These are phyloP conservation scores for Drosophila dives DNA, from an alignment of 2,888 invertebrate species.

Conservation along the genomic window DNA sequence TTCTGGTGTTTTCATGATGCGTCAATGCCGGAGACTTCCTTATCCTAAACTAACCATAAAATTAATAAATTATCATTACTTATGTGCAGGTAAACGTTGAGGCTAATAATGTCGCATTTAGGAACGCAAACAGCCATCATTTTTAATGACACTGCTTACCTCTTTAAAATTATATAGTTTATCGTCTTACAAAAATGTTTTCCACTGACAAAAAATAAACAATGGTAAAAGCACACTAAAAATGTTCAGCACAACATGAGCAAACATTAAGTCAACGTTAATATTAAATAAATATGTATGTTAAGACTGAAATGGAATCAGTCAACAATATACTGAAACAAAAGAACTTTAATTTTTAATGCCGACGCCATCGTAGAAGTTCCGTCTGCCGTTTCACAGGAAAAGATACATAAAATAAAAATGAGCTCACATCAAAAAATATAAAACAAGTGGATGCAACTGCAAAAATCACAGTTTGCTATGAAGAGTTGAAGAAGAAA, in stretches of 20 bases:
- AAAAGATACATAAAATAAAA: slow-evolving; percentile 69
- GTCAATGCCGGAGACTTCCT: slow-evolving; percentile 28
- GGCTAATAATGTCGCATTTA: slow-evolving; percentile 23
- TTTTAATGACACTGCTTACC: slow-evolving; percentile 29
- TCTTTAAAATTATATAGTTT: slow-evolving; percentile 38
- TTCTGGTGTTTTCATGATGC: slow-evolving; percentile 57
- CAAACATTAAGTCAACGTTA: slow-evolving; percentile 54
- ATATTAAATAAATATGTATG: slow-evolving; percentile 37
- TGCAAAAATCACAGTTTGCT: slow-evolving; percentile 32
- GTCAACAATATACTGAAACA: slow-evolving; percentile 32
- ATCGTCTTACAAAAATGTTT: slow-evolving; percentile 24
- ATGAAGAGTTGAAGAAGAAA: slow-evolving; percentile 43
- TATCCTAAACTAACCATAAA: slow-evolving; percentile 52
- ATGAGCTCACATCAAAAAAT: slow-evolving; percentile 53
- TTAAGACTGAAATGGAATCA: slow-evolving; percentile 10
- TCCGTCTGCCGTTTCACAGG: slow-evolving; percentile 58
- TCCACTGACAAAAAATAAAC: slow-evolving; percentile 3
- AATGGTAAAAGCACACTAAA: neutral
- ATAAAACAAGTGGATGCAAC: slow-evolving; percentile 18
- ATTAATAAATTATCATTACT: slow-evolving; percentile 63
- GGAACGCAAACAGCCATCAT: slow-evolving; percentile 21
- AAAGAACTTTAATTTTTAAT: slow-evolving; percentile 72
- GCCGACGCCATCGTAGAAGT: slow-evolving; percentile 38
- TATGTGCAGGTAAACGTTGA: slow-evolving; percentile 9
- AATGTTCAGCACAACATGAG: slow-evolving; percentile 22